phyloP scores from a whole-genome alignment of 2,113 vertebrate species.

The Grammomys surdaster region DNA sequence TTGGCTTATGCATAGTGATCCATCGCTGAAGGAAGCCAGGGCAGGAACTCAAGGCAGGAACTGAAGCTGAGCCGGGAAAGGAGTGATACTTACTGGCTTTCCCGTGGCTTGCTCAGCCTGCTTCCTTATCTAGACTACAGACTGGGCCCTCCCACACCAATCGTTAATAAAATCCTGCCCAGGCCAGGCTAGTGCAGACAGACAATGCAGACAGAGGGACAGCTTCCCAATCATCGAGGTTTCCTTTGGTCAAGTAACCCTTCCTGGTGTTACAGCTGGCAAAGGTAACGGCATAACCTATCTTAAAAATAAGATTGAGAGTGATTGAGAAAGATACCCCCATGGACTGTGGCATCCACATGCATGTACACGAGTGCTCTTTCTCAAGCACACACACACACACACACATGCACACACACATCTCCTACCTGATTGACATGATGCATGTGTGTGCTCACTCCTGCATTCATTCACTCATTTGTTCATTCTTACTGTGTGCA shows the following conservation, averaged over 20 bases:
- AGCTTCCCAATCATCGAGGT: neutral
- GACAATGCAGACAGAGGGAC: neutral
- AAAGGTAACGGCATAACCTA: neutral
- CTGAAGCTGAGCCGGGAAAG: neutral
- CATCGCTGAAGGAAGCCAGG: neutral
- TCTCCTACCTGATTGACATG: neutral
- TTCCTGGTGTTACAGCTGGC: neutral
- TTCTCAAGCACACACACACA: neutral
- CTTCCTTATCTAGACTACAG: neutral
- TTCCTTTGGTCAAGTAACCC: neutral
- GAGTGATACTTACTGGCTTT: neutral
- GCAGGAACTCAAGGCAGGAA: neutral
- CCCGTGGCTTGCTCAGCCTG: neutral
- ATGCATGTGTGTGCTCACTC: no score
- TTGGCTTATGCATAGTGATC: neutral
- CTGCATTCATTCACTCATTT: neutral
- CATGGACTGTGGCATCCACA: neutral
- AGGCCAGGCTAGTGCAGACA: neutral
- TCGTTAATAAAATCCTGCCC: neutral
- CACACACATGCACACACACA: neutral
- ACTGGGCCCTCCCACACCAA: neutral
- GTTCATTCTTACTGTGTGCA: neutral
- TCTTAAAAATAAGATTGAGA: neutral
- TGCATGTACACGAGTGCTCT: no score
- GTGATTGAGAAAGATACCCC: neutral